Conservation (phyloP, 2,797 vertebrate species). For the Picus viridis region DNA sequence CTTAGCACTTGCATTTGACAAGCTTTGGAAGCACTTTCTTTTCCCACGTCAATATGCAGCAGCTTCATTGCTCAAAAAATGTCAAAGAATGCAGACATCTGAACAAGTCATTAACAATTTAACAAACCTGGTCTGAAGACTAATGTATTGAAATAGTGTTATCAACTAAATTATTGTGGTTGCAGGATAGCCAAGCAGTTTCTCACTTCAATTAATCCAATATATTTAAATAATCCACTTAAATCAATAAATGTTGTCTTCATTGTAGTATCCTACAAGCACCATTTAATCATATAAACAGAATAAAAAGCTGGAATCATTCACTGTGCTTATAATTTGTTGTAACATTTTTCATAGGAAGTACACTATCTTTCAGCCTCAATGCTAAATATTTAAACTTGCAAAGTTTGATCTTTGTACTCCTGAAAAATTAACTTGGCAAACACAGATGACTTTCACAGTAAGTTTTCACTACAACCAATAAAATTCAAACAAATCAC, state of each 20-base stretch:
- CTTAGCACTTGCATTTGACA: not conserved
- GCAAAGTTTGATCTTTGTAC: not conserved
- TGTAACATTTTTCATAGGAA: not conserved
- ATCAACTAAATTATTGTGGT: not conserved
- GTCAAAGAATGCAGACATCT: not conserved
- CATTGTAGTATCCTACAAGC: not conserved
- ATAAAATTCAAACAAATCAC: slow-evolving; percentile 20
- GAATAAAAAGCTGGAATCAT: slow-evolving; percentile 15
- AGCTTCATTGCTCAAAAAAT: not conserved
- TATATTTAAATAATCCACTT: not conserved
- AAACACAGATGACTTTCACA: not conserved
- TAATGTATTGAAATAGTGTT: not conserved
- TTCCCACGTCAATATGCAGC: not conserved
- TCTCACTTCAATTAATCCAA: slow-evolving; percentile 10
- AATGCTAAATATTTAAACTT: slow-evolving; percentile 35
- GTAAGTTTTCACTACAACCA: slow-evolving; percentile 14
- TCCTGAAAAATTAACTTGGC: slow-evolving; percentile 12
- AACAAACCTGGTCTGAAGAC: not conserved
- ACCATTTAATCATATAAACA: not conserved
- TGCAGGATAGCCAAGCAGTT: not conserved
- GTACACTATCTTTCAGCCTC: not conserved
- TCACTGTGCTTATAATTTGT: not conserved
- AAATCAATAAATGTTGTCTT: slow-evolving; percentile 5
- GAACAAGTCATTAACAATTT: slow-evolving; percentile 16
- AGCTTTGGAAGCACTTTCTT: not conserved